Conservation (phyloP, 2,113 vertebrate species). For the Litocranius walleri region DNA sequence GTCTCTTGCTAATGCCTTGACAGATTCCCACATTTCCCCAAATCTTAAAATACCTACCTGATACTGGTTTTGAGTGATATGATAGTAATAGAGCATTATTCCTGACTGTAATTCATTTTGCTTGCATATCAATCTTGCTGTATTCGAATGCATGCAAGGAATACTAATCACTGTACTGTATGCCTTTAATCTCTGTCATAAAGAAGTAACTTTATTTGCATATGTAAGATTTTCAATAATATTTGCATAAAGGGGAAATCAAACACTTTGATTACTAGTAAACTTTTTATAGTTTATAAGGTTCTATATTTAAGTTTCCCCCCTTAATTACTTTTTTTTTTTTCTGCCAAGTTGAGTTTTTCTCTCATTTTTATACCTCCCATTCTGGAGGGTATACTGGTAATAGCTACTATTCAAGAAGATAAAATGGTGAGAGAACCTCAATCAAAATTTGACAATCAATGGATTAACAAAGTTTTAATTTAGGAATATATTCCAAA, state of each 20-base stretch:
- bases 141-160: conserved; percentile 65
- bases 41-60: conserved; percentile 14
- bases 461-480: background rate
- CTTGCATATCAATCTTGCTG: conserved; percentile 50
- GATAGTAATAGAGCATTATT: conserved; percentile 64
- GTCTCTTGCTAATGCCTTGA: conserved; percentile 21
- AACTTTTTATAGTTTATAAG: conserved; percentile 38
- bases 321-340: background rate
- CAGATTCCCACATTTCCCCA: conserved; percentile 47
- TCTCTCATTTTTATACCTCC: background rate
- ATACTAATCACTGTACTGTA: conserved; percentile 65
- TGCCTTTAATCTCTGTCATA: conserved; percentile 71
- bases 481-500: background rate
- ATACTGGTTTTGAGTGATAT: conserved; percentile 57
- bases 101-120: conserved; percentile 62
- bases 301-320: background rate
- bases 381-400: background rate
- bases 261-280: conserved; percentile 61
- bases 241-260: conserved; percentile 68
- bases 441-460: background rate
- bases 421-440: background rate
- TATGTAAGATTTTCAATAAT: conserved; percentile 71
- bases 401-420: background rate
- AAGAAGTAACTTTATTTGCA: conserved; percentile 73
- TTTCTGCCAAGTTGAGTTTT: background rate